Base-by-base conservation (phyloP, 1,140 invertebrate species). In the Heliconius congener region DNA sequence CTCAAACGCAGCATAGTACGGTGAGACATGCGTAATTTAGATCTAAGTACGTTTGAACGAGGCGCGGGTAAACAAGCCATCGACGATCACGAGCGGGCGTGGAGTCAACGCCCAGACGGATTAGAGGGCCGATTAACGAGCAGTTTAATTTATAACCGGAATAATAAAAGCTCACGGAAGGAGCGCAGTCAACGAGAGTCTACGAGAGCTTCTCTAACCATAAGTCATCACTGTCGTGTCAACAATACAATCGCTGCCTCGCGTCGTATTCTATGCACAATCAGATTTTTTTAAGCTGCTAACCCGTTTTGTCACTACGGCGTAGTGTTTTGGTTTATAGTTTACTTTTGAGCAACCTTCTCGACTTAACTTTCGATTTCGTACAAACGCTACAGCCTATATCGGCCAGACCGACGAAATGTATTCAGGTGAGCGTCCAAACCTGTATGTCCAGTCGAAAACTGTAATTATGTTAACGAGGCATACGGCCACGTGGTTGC, bases 91-190 rank as follows among this genome's bases (percentile, higher is more conserved):
- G 72, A 83, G 82, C 74, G 80, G 52, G 79, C 84, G 60, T 80
- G 84, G 87, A 90, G 92, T 94, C 92, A 94, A 94, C 89, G 92
- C 83, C 92, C 91, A 90, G 91, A 91, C 91, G 90, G 88, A 92
- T 94, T 92, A 94, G 93, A 91, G 90, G 88, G 87, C 86, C 87
- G 88, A 92, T 94, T 94, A 94, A 94, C 88, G 89, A 91, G 87
- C 83, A 85, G 84, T 87, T 93, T 92, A 91, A 94, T 94, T 94
- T 93, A 93, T 87, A 89, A 92, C 88, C 89, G 90, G 91, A 93
- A 94, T 94, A 89, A 91, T 93, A 90, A 92, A 88, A 89, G 87
- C 83, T 88, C 83, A 85, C 88, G 88, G 90, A 88, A 91, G 87
- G 86, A 85, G 83, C 81, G 87, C 80, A 81, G 84, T 71, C 73